Percentiles rank a stretch among this genome's conserved stretches.
Conservation (phyloP, 2,113 vertebrate genomes). For the Xiphias gladius region DNA sequence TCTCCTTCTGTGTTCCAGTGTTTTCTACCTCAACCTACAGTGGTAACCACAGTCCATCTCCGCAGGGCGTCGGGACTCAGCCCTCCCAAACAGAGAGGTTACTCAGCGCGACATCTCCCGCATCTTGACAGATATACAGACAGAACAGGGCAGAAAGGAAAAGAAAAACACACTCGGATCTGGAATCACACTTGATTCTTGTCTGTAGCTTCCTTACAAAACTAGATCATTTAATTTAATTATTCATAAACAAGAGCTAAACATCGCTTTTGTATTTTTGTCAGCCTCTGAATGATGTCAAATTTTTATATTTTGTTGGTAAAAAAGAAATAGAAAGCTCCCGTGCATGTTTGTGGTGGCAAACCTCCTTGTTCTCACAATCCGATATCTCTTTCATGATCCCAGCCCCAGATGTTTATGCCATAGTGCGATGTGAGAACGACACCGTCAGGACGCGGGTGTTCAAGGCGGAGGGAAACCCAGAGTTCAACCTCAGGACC, state of each 20-base stretch:
- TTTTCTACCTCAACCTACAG: slow-evolving; percentile 74
- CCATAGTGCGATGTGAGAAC: slow-evolving; percentile 82
- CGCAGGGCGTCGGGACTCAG: slow-evolving; percentile 78
- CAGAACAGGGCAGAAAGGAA: not conserved
- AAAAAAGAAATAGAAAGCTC: too few species aligned
- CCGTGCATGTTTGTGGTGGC: not conserved
- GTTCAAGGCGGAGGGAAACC: slow-evolving; percentile 78
- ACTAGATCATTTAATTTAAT: not conserved
- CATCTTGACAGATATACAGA: not conserved
- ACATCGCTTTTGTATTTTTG: too few species aligned
- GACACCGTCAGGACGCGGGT: slow-evolving; percentile 77
- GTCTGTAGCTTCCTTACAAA: not conserved
- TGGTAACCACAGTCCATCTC: slow-evolving; percentile 84
- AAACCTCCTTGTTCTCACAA: too few species aligned
- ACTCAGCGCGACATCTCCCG: not conserved
- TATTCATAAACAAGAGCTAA: not conserved
- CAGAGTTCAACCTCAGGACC: slow-evolving; percentile 85
- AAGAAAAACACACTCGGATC: too few species aligned
- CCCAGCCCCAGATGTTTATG: slow-evolving; percentile 84
- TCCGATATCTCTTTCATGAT: not conserved
- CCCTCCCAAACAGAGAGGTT: slow-evolving; percentile 80
- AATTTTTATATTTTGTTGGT: too few species aligned
- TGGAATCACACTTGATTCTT: not conserved
- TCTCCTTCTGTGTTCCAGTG: slow-evolving; percentile 74
- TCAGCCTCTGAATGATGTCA: too few species aligned